These are phyloP conservation scores for Dryoscopus gambensis DNA, from an alignment of 2,113 vertebrate species.

Conservation along the genomic window DNA sequence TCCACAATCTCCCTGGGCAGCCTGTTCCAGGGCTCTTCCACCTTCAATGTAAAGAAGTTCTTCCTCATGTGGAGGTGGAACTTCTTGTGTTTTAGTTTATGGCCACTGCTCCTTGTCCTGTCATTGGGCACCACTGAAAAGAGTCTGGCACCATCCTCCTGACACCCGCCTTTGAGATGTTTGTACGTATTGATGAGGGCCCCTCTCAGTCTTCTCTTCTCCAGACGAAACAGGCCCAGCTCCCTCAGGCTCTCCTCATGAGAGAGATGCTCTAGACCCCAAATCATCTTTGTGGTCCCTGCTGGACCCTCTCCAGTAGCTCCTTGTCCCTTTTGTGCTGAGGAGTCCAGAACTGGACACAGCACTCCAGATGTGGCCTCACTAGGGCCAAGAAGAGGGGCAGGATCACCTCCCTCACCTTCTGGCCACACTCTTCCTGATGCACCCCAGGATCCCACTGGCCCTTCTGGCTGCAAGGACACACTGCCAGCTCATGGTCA, in stretches of 20 bases:
- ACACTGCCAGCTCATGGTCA: background rate
- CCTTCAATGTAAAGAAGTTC: background rate
- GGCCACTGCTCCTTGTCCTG: background rate
- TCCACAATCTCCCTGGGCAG: rapidly evolving
- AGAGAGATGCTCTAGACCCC: background rate
- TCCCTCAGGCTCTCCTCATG: background rate
- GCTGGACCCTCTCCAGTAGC: background rate
- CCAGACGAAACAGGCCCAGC: background rate
- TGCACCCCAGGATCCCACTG: background rate
- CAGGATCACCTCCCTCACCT: background rate
- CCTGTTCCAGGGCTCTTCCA: background rate
- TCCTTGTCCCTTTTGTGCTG: background rate
- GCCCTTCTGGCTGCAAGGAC: background rate
- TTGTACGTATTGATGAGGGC: background rate
- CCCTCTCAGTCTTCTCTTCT: background rate
- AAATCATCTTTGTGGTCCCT: background rate
- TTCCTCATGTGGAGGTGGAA: background rate
- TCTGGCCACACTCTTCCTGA: background rate
- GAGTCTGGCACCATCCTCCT: background rate
- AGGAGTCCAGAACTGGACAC: background rate
- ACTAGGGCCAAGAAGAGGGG: background rate
- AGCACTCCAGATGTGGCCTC: background rate
- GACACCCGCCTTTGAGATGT: background rate
- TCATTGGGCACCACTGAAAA: background rate
- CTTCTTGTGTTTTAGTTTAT: background rate